Conservation (phyloP, 2,888 invertebrate genomes). For the Cecidostiba fungosa region DNA sequence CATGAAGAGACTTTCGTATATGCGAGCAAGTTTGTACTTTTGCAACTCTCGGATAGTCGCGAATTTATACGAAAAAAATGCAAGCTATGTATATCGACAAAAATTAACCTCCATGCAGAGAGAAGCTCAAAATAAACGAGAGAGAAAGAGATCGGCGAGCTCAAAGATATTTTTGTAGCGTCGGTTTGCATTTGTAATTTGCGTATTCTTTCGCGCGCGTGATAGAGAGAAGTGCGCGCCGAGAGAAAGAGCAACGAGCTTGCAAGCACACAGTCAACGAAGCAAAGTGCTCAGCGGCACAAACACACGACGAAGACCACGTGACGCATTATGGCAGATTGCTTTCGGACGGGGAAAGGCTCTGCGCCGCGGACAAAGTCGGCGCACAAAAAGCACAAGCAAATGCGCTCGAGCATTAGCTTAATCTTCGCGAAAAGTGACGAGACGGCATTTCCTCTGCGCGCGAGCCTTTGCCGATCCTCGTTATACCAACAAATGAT, state of each 20-base stretch:
- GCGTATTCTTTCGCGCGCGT: constrained; percentile 44
- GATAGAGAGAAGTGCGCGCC: background rate
- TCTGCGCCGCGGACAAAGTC: constrained; percentile 50
- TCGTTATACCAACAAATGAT: constrained; percentile 46
- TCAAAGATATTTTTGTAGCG: constrained; percentile 62
- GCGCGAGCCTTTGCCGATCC: constrained; percentile 46
- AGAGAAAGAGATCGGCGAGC: constrained; percentile 3
- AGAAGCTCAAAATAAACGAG: background rate
- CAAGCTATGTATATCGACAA: background rate
- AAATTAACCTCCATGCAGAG: background rate
- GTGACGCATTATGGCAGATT: constrained; percentile 67
- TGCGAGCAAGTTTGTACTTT: background rate
- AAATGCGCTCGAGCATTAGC: constrained; percentile 72
- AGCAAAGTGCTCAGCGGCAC: constrained; percentile 27
- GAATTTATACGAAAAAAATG: background rate
- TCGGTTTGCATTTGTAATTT: constrained; percentile 49
- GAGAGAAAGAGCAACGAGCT: constrained; percentile 2
- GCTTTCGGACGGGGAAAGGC: constrained; percentile 56
- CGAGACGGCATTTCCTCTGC: constrained; percentile 40
- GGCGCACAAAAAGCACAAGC: constrained; percentile 55
- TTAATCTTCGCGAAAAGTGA: constrained; percentile 65
- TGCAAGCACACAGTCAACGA: background rate
- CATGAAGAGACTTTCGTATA: background rate
- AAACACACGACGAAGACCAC: constrained; percentile 52
- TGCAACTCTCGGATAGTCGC: background rate